Base-by-base conservation (phyloP, 2,113 vertebrate genomes). In the Hippoglossus stenolepis region DNA sequence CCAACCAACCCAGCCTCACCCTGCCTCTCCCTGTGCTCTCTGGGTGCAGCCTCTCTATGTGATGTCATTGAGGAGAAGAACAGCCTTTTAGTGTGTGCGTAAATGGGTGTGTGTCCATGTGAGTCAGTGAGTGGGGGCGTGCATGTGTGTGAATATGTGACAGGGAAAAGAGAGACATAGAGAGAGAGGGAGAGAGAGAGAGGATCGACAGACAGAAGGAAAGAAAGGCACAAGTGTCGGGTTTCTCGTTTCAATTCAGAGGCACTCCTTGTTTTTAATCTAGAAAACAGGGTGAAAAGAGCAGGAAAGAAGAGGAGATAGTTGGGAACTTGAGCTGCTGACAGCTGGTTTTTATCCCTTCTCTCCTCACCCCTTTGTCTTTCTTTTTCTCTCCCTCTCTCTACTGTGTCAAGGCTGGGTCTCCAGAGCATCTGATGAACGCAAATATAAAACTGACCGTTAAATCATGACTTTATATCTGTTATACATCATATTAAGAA, bases 261-360 rank as follows among this genome's bases (percentile, higher is more conserved):
- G 78, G 84, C 88, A 85, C 79, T 90, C 82, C 75, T 90, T 84
- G 76, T 87, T 87, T 92, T 90, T 92, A 86, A 91, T 93, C 88
- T 79, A 80, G 79, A 87, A 85, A 87, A 85, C 78, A 84, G 81
- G 82, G 59, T 84, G 84, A 91, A 90, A 87, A 76, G 78, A 86
- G 83, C 57, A 80, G 68, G 84, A 79, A 80, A 87, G 81, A 53
- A 69, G 86, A 92, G 82, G 82, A 49, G 87, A 80, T 80, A 61
- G 77, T 53, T 63, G 82, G 87, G 77, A 92, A 92, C 86, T 63
- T 72, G 88, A 92, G 83, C 84, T 62, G 60, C 73, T 84, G 87
- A 87, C 87, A 89, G 85, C 76, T 89, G 80, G 14, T 74, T 77
- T 87, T 79, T 82, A 75, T 88, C 65, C 70, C 74, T 66, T 62